Base-by-base conservation (phyloP, 2,888 invertebrate genomes). In the Deilephila elpenor region DNA sequence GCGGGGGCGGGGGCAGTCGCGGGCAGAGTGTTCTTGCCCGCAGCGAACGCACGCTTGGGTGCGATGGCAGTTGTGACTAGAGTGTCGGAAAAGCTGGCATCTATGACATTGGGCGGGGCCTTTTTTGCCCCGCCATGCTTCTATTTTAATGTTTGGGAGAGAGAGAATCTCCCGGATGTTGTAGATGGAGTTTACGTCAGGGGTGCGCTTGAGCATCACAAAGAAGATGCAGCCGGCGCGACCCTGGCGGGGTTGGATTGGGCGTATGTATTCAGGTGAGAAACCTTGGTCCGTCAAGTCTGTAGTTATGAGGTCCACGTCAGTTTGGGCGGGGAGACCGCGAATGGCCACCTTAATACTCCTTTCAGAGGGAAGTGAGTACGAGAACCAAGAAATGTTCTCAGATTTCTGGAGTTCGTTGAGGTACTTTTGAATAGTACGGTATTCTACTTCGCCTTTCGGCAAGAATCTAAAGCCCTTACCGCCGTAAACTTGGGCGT, bases 91-190 rank as follows among this genome's bases (percentile, higher is more conserved):
- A 0, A 62, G 44, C n/a, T 80, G 78, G 74, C 79, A 78, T 2
- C 78, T 56, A 70, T 80, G 81, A 37, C 79, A 80, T 6, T 80
- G 76, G 0, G 78, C 73, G 0, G 74, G 71, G 8, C 74, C 75
- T 11, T 56, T 73, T 7, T 74, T 75, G 0, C 77, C 73, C 0
- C 75, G 74, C 78, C 77, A 78, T 11, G 74, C 71, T 20, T 78
- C 77, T 0, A 80, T 74, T 0, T 53, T 74, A 1, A 78, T 60
- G 1, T 74, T 74, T 11, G 75, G 76, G 74, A 78, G 61, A 25
- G 44, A 53, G 0, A 74, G 32, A 0, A 77, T n/a, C 20, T 74
- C 74, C 1, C 37, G 44, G 4, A 71, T 17, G 0, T 60, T 29
- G 32, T 70, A 73, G 11, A 75, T 74, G 5, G 17, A 72, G 17